Percentiles rank a stretch among this genome's conserved stretches.
These are phyloP conservation scores for Onychomys torridus DNA, from an alignment of 2,797 vertebrate species.

Conservation along the genomic window DNA sequence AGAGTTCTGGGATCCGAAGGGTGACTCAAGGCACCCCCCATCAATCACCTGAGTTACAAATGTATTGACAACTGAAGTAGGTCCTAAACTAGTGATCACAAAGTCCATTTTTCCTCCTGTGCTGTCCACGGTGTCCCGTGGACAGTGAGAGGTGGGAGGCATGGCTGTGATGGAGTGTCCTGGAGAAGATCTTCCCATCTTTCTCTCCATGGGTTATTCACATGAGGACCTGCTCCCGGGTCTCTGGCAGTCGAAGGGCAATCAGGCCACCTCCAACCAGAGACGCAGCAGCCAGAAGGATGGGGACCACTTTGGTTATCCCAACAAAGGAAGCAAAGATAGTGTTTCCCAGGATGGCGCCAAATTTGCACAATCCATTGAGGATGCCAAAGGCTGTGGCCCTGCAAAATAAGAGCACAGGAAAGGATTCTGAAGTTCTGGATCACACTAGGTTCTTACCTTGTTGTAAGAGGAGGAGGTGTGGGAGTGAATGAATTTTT, in stretches of 20 bases:
- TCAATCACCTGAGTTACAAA: constrained; percentile 67
- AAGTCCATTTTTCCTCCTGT: not conserved
- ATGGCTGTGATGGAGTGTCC: constrained; percentile 45
- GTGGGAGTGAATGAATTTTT: not conserved
- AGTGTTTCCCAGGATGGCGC: constrained; percentile 95
- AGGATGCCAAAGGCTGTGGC: constrained; percentile 97
- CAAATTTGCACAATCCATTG: constrained; percentile 95
- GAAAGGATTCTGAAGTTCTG: constrained; percentile 18
- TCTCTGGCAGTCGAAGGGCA: constrained; percentile 96
- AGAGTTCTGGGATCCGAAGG: constrained; percentile 62
- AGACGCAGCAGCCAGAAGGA: constrained; percentile 95
- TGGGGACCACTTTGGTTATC: constrained; percentile 96
- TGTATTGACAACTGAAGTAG: constrained; percentile 57
- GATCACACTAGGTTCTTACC: not conserved
- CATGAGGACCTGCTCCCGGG: constrained; percentile 95
- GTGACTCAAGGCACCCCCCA: constrained; percentile 72
- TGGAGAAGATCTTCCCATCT: not conserved
- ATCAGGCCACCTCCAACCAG: constrained; percentile 96
- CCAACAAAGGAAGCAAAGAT: constrained; percentile 97
- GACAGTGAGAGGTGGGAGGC: constrained; percentile 22
- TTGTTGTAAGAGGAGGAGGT: not conserved
- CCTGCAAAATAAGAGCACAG: constrained; percentile 86
- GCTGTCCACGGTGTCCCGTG: constrained; percentile 31
- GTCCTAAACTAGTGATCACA: constrained; percentile 74
- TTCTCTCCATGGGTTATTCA: constrained; percentile 84